Conservation (phyloP, 2,888 invertebrate genomes). For the Ectemnius lituratus region DNA sequence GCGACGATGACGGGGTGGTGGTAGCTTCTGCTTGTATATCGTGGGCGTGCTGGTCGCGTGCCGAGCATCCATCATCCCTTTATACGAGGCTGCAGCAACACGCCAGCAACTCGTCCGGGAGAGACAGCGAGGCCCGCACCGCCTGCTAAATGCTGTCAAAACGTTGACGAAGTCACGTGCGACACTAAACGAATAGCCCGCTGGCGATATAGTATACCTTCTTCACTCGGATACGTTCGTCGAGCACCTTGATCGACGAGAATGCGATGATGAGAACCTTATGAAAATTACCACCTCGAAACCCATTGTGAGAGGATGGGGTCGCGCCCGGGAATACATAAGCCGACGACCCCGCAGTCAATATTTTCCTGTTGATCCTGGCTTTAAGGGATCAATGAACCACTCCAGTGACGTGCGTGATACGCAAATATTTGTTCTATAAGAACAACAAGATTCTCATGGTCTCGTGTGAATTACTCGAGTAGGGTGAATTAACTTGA, state of each 20-base stretch:
- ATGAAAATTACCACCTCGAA: neutral
- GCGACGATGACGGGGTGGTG: constrained; percentile 25
- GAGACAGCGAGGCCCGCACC: constrained; percentile 34
- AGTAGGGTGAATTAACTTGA: too few species aligned
- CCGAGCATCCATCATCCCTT: constrained; percentile 76
- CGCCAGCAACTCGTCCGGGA: constrained; percentile 39
- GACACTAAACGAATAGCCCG: constrained; percentile 47
- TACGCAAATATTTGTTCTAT: too few species aligned
- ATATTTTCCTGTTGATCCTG: neutral
- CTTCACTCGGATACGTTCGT: constrained; percentile 31
- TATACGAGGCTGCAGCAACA: constrained; percentile 38
- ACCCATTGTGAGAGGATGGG: neutral
- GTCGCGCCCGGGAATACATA: too few species aligned
- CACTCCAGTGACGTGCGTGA: too few species aligned
- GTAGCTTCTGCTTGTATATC: constrained; percentile 24
- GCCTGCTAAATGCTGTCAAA: constrained; percentile 66
- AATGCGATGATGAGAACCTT: constrained; percentile 9
- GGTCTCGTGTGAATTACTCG: too few species aligned
- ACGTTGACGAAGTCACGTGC: constrained; percentile 68
- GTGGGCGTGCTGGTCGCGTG: constrained; percentile 75
- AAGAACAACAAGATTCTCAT: too few species aligned
- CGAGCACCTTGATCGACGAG: constrained; percentile 55
- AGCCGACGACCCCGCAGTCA: neutral
- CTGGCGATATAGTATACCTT: neutral
- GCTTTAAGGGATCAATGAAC: too few species aligned